Percentiles rank a stretch among this genome's conserved stretches.
Evolutionary conservation across 2,113 vertebrate genomes (phyloP).

Genomic region (Tetrax tetrax): DNA sequence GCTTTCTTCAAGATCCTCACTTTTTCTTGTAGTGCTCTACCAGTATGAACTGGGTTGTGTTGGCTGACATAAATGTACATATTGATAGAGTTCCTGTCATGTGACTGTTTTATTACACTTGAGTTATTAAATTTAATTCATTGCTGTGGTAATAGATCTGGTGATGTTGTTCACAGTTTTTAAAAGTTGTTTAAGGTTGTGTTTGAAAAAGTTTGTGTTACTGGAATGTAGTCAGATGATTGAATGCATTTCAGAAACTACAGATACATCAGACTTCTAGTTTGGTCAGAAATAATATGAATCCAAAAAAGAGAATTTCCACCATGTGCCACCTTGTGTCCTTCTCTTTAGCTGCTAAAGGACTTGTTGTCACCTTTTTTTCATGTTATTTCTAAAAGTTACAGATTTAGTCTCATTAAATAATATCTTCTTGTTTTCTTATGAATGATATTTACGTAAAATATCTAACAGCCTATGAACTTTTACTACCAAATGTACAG

Average conservation of each 20-base stretch:
- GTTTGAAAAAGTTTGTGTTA: neutral
- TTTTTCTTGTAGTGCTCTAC: fast-evolving
- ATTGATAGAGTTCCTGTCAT: fast-evolving
- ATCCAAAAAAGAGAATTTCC: neutral
- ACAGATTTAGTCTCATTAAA: neutral
- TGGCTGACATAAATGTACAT: fast-evolving
- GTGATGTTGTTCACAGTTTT: neutral
- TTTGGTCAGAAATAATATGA: neutral
- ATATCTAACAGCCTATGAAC: neutral
- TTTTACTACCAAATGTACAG: neutral
- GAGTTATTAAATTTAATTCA: neutral
- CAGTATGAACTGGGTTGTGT: neutral
- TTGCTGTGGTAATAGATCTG: neutral
- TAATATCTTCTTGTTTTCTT: neutral
- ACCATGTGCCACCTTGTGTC: neutral
- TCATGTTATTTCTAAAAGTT: neutral
- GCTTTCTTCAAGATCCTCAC: neutral
- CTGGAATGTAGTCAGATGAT: neutral
- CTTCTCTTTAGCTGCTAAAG: neutral
- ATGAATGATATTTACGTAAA: neutral
- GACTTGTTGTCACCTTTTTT: neutral
- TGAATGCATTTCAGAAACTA: neutral
- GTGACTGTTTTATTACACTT: neutral
- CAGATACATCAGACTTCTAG: neutral
- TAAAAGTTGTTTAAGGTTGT: neutral